Evolutionary conservation across 1,140 invertebrate species (phyloP).

Genomic region (Stegodyphus dumicola): DNA sequence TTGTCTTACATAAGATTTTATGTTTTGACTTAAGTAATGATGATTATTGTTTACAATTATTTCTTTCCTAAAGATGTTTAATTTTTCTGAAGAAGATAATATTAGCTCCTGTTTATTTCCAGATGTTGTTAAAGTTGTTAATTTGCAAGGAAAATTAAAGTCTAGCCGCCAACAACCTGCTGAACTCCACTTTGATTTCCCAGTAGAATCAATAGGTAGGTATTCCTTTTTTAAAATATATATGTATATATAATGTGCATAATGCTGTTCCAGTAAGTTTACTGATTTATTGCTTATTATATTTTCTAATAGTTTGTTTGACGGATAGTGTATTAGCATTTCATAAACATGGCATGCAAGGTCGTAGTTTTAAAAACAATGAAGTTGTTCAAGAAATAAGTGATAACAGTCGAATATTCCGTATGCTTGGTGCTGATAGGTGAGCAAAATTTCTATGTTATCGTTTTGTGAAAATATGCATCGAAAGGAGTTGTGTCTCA

Average conservation of each 20-base stretch:
- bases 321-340: conserved; percentile 97
- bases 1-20: too few relatives aligned
- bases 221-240: conserved; percentile 59
- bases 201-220: conserved; percentile 92
- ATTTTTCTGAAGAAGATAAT: too few relatives aligned
- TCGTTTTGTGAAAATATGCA: too few relatives aligned
- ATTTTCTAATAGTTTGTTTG: conserved; percentile 82
- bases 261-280: too few relatives aligned
- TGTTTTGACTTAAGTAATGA: too few relatives aligned
- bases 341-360: conserved; percentile 95
- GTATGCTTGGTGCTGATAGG: conserved; percentile 91
- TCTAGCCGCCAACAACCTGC: conserved; percentile 84
- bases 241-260: neutral
- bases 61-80: too few relatives aligned
- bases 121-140: conserved; percentile 92
- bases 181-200: conserved; percentile 92
- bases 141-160: conserved; percentile 85
- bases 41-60: too few relatives aligned
- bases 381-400: conserved; percentile 96
- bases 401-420: conserved; percentile 88
- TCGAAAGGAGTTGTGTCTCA: too few relatives aligned
- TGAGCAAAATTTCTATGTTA: conserved; percentile 67
- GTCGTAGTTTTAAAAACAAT: conserved; percentile 91
- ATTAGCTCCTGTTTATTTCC: neutral
- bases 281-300: neutral